A percentile compares a stretch with the other conserved stretches of the same genome.
phyloP scores from a whole-genome alignment of 2,888 invertebrate genomes.

The Elmis aenea region DNA sequence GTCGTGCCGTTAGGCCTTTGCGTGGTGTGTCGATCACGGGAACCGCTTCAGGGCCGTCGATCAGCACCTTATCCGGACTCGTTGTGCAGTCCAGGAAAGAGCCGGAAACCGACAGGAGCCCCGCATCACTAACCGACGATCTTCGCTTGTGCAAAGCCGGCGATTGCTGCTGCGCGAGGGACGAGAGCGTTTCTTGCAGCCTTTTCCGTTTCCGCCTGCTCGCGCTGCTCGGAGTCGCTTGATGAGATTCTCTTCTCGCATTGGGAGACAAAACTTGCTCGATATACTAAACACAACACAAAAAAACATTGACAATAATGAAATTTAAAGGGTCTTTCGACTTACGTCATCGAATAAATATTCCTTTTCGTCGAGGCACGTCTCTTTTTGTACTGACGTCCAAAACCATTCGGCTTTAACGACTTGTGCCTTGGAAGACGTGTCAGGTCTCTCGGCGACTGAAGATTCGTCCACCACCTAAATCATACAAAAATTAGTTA shows the following conservation, averaged over 20 bases:
- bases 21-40: conserved; percentile 56
- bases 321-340: conserved; percentile 28
- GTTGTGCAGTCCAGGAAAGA: conserved; percentile 86
- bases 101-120: conserved; percentile 76
- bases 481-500: conserved; percentile 33
- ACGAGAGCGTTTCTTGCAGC: conserved; percentile 57
- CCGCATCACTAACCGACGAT: conserved; percentile 82
- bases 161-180: conserved; percentile 51
- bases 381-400: conserved; percentile 95
- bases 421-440: conserved; percentile 61
- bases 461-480: conserved; percentile 82
- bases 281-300: conserved; percentile 41
- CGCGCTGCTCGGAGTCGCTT: conserved; percentile 48
- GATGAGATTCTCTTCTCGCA: conserved; percentile 54
- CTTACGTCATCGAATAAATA: conserved; percentile 83
- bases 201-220: conserved; percentile 78
- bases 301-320: background rate
- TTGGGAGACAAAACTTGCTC: conserved; percentile 50
- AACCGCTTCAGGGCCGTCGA: conserved; percentile 20
- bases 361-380: conserved; percentile 84
- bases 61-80: conserved; percentile 61
- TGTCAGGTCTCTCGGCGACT: conserved; percentile 63
- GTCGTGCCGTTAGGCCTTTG: conserved; percentile 68
- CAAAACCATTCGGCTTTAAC: conserved; percentile 97
- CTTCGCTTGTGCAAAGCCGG: conserved; percentile 70